Evolutionary conservation across 2,888 invertebrate species (phyloP).

Genomic region (Xylophagus ater): DNA sequence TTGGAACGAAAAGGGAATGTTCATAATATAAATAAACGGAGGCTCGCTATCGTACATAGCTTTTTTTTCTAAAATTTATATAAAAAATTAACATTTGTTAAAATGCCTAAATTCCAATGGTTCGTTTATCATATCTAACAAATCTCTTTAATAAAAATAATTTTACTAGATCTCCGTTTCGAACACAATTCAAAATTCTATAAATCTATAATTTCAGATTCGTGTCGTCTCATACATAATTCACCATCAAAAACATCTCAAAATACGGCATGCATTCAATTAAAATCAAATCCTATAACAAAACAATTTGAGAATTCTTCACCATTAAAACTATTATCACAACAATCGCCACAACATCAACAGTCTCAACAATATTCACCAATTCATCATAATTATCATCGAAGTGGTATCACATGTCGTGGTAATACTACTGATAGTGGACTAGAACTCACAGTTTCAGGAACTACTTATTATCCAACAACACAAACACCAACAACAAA

Average conservation of each 20-base stretch:
- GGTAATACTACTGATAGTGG: constrained; percentile 8
- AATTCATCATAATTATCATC: constrained; percentile 18
- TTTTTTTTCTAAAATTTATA: no score
- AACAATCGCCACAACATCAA: constrained; percentile 11
- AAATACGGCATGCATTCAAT: constrained; percentile 25
- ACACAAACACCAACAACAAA: constrained; percentile 21
- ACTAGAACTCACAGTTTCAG: constrained; percentile 18
- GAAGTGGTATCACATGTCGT: constrained; percentile 14
- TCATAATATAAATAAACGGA: no score
- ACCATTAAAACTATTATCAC: constrained; percentile 1
- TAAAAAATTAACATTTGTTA: no score
- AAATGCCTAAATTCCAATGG: no score
- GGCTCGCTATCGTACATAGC: no score
- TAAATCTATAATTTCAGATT: constrained; percentile 32
- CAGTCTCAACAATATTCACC: constrained; percentile 18
- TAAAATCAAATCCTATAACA: constrained; percentile 20
- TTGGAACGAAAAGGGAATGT: no score
- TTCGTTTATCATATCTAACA: no score
- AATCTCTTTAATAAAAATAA: no score
- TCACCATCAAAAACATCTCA: constrained; percentile 31
- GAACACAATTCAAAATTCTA: no score
- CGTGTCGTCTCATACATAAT: constrained; percentile 34
- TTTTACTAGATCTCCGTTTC: no score
- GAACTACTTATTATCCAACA: constrained; percentile 35
- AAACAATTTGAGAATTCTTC: constrained; percentile 10